Base-by-base conservation (phyloP, 1,140 invertebrate genomes). In the Bacillus rossius region DNA sequence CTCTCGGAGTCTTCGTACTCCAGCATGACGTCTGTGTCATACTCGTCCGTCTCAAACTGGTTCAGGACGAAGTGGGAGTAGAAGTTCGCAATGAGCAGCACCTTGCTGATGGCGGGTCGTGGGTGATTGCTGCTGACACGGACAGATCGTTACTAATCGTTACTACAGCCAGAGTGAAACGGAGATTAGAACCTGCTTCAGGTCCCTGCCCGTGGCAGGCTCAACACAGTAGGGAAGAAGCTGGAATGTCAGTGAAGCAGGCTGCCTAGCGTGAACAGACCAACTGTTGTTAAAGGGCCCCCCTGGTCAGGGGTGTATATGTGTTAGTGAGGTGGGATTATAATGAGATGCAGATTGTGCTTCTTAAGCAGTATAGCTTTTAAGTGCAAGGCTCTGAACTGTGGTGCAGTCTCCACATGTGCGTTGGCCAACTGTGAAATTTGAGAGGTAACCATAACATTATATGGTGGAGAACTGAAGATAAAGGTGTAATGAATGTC, bases 1-100 rank as follows among this genome's bases (percentile, higher is more conserved):
- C 86, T 85, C 59, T 97, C 94, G 23, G 75, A 80, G 34, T 87
- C 85, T 58, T 93, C 91, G 76, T 87, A 92, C 75, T 97, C 94
- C 17, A 97, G 73, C 41, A 78, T 75, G 1, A 87, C 75, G 74
- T 96, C 93, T 16, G 84, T 86, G 56, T 92, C 90, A 75, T 91
- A 89, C 70, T 94, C 92, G 64, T 84, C 85, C 25, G 78, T 73
- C 29, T 81, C 76, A 8, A 76, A 73, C 70, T 87, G 83, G 60
- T 91, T 84, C 58, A 96, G 73, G 1, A 87, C 83, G 68, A 93
- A 91, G 71, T 95, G 89, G 3, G 76, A 77, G 73, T 91, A 97
- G 78, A 97, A 95, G 50, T 88, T 87, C 8, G 82, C 81, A 49
- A 95, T 85, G 1, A 96, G 65, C 2, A 96, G 73, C 8, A 87